Evolutionary conservation across 2,888 invertebrate species (phyloP), one percentile per base, ranked within the genome.

Genomic region (Agriopis marginaria): DNA sequence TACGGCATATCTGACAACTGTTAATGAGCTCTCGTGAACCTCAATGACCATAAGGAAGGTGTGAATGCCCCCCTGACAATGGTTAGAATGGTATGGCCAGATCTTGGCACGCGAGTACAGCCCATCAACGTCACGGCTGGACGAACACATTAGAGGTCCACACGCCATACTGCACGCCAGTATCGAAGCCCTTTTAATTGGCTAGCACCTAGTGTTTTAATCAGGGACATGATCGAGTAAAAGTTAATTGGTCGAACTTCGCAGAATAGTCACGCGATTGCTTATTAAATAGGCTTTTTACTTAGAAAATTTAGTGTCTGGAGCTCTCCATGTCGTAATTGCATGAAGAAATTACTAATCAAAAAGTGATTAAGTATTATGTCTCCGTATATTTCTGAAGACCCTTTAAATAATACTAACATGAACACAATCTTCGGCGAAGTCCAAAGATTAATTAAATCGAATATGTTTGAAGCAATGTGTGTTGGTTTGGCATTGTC

Each of bases 121-220:
- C 74, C 72, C 75, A 76, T 79, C 77, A 77, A 75, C 74, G 81
- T 82, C 77, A 86, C 82, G 82, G 78, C 82, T 73, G 73, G 75
- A 72, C 71, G 72, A 77, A 70, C 77, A 39, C 62, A 42, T 45
- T 61, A 51, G 42, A 50, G 63, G 14, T 64, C 62, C 63, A 71
- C 55, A 63, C 56, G 68, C 66, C 72, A 63, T 64, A 74, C 70
- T 68, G 71, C 67, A 66, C 67, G 58, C 62, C 58, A 58, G 56
- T 56, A 60, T 51, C 53, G 61, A 12, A 68, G 53, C 63, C 56
- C 59, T 70, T 71, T 73, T 70, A 74, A 71, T 74, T 71, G 64
- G 63, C 68, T 59, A 61, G 51, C 17, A 23, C 17, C 40, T 54
- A 61, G 54, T 63, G 47, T 39, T 67, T 61, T 47, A 45, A 60